A percentile compares a stretch with the other conserved stretches of the same genome.
phyloP scores from a whole-genome alignment of 1,140 invertebrate genomes.

The Bombus turneri region DNA sequence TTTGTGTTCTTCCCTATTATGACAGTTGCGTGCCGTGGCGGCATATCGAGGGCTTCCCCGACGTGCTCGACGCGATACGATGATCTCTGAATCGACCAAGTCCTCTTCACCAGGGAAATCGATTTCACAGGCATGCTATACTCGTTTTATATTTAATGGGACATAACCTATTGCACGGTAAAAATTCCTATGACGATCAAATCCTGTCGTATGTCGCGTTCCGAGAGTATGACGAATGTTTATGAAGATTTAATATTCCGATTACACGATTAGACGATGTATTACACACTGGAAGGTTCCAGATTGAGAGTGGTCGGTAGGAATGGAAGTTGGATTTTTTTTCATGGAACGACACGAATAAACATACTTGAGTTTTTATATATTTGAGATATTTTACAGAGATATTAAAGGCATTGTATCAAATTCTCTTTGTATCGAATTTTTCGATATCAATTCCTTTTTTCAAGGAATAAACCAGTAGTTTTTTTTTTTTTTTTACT shows the following conservation, averaged over 20 bases:
- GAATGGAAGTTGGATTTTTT: no score
- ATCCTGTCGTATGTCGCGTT: not conserved
- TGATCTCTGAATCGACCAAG: conserved; percentile 22
- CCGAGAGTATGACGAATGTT: not conserved
- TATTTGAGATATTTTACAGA: no score
- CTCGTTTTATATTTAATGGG: conserved; percentile 12
- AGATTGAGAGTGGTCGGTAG: no score
- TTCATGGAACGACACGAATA: no score
- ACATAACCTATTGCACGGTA: not conserved
- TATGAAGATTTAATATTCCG: not conserved
- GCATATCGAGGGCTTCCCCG: conserved; percentile 5
- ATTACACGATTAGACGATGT: not conserved
- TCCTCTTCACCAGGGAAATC: conserved; percentile 12
- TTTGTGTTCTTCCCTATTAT: conserved; percentile 24
- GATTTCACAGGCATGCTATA: not conserved
- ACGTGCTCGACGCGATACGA: conserved; percentile 13
- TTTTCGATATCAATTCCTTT: no score
- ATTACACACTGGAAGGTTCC: no score
- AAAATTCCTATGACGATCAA: not conserved
- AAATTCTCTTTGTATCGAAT: no score
- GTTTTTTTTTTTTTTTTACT: not conserved
- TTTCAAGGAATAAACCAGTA: no score
- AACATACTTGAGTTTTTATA: no score
- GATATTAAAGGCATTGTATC: no score
- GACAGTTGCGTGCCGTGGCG: conserved; percentile 16